These are phyloP conservation scores for Callipepla squamata DNA, from an alignment of 2,113 vertebrate genomes.

Conservation along the genomic window DNA sequence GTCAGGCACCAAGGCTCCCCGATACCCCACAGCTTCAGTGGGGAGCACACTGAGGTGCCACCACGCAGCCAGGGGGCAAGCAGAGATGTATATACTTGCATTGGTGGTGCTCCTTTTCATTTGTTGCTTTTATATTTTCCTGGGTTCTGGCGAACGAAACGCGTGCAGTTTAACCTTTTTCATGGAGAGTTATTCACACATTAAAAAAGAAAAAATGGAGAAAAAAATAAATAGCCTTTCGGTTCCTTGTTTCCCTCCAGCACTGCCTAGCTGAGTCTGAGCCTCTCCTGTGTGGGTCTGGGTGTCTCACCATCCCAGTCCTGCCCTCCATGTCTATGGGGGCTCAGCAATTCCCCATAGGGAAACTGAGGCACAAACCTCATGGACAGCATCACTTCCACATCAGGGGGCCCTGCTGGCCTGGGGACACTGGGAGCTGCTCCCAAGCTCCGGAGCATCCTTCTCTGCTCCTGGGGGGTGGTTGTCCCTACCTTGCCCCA, in stretches of 20 bases:
- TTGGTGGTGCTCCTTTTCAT: not conserved
- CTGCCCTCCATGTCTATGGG: accelerated
- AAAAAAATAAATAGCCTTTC: not conserved
- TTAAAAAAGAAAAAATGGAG: not conserved
- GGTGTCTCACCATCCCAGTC: not conserved
- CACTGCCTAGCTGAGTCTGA: not conserved
- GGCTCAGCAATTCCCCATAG: not conserved
- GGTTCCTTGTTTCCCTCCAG: not conserved
- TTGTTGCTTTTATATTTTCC: conserved; percentile 15
- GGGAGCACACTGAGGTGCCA: not conserved
- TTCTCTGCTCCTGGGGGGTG: not conserved
- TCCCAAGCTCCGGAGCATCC: not conserved
- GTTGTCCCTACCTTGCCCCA: accelerated
- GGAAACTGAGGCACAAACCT: not conserved
- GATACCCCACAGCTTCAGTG: not conserved
- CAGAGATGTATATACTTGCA: not conserved
- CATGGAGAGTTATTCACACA: conserved; percentile 75
- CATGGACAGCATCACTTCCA: not conserved
- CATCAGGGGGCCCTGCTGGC: not conserved
- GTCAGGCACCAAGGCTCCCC: not conserved
- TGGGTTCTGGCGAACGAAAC: not conserved
- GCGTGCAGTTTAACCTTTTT: conserved; percentile 72
- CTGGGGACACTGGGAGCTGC: not conserved
- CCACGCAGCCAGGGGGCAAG: not conserved
- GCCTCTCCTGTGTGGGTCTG: not conserved